A percentile compares a stretch with the other conserved stretches of the same genome.
phyloP scores from a whole-genome alignment of 1,140 invertebrate species.

The Lordiphosa clarofinis region DNA sequence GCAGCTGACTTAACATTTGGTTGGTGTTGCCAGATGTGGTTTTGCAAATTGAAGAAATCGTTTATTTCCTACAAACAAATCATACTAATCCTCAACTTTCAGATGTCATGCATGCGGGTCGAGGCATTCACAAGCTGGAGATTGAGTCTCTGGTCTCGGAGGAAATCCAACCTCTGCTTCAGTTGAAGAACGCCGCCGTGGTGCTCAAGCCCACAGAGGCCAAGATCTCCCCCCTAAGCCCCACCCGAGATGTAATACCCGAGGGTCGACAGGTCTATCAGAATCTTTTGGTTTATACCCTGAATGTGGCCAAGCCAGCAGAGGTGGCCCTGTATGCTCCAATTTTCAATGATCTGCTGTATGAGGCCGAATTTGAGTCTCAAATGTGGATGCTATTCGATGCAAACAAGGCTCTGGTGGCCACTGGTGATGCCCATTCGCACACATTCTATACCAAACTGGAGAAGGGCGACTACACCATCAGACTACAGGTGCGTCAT shows the following conservation, averaged over 20 bases:
- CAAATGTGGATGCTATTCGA: slow-evolving; percentile 98
- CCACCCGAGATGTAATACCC: slow-evolving; percentile 90
- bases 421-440: slow-evolving; percentile 92
- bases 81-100: no score
- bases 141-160: slow-evolving; percentile 87
- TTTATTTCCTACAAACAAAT: no score
- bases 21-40: no score
- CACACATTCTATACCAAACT: slow-evolving; percentile 91
- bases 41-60: no score
- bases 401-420: slow-evolving; percentile 92
- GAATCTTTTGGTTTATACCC: slow-evolving; percentile 91
- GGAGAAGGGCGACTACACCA: slow-evolving; percentile 96
- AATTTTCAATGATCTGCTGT: slow-evolving; percentile 91
- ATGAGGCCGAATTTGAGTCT: slow-evolving; percentile 96
- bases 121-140: slow-evolving; percentile 88
- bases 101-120: slow-evolving; percentile 85
- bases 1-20: no score
- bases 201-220: slow-evolving; percentile 89
- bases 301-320: slow-evolving; percentile 89
- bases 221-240: slow-evolving; percentile 87
- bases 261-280: slow-evolving; percentile 94
- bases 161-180: slow-evolving; percentile 88
- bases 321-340: slow-evolving; percentile 88
- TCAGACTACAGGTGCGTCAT: slow-evolving; percentile 93
- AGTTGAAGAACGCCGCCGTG: slow-evolving; percentile 89